Evolutionary conservation across 2,888 invertebrate genomes (phyloP).

Genomic region (Perizoma flavofasciatum): DNA sequence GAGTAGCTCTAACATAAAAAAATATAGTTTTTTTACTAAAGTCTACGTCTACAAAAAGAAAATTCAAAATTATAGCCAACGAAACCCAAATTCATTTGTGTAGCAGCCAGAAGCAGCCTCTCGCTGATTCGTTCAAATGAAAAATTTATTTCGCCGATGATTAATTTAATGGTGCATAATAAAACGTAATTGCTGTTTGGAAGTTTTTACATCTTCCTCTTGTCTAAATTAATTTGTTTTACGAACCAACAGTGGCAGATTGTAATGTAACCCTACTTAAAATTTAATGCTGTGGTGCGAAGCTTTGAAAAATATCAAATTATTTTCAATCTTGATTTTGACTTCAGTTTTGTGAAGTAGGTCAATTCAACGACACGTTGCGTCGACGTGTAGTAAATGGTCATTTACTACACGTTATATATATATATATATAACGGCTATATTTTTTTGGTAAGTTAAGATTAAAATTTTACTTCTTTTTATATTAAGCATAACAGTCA

Average conservation of each 20-base stretch:
- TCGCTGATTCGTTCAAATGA: constrained; percentile 81
- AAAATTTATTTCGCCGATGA: constrained; percentile 83
- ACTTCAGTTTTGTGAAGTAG: constrained; percentile 5
- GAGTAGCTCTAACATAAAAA: too few species aligned
- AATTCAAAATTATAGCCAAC: constrained; percentile 70
- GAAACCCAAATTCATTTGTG: constrained; percentile 71
- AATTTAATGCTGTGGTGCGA: constrained; percentile 28
- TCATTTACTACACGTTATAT: too few species aligned
- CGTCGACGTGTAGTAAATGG: too few species aligned
- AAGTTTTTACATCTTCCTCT: constrained; percentile 83
- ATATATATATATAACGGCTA: too few species aligned
- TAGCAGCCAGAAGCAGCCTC: constrained; percentile 54
- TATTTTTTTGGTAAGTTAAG: too few species aligned
- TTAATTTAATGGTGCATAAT: constrained; percentile 81
- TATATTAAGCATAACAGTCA: too few species aligned
- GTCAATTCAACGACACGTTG: not conserved
- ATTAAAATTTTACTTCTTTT: too few species aligned
- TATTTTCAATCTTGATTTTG: constrained; percentile 7
- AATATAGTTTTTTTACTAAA: too few species aligned
- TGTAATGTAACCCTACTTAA: constrained; percentile 40
- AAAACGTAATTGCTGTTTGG: constrained; percentile 81
- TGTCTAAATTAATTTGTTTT: constrained; percentile 80
- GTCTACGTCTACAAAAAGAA: too few species aligned
- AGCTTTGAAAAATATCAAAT: constrained; percentile 10
- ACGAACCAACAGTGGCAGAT: constrained; percentile 49